Evolutionary conservation across 2,797 vertebrate species (phyloP).

Genomic region (Jordanella pulchra): DNA sequence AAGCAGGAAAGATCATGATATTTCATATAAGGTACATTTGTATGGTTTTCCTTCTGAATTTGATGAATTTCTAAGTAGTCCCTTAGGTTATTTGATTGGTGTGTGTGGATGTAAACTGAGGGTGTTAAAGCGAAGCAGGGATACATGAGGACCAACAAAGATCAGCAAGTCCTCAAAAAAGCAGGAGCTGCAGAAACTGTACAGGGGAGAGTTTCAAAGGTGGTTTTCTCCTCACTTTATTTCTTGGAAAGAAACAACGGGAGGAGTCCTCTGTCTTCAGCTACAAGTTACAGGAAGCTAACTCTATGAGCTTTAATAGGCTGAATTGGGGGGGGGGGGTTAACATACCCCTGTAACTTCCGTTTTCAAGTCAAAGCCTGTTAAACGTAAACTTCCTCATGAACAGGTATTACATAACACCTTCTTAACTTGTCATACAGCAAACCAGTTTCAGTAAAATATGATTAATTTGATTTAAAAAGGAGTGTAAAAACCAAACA

Average conservation of each 20-base stretch:
- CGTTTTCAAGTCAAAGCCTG: slow-evolving; percentile 1
- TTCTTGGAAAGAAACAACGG: neutral
- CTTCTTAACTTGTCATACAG: neutral
- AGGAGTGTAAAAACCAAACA: no score
- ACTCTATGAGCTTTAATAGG: neutral
- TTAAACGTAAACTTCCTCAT: neutral
- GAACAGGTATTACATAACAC: neutral
- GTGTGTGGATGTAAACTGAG: neutral
- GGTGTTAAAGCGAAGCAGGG: neutral
- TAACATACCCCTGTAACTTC: neutral
- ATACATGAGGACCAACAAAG: neutral
- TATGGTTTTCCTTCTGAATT: neutral
- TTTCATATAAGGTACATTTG: neutral
- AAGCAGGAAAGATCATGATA: neutral
- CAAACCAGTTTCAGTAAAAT: neutral
- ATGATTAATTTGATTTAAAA: neutral
- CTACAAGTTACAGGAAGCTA: neutral
- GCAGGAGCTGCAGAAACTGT: neutral
- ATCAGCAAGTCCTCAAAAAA: neutral
- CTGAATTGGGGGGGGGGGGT: neutral
- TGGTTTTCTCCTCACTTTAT: neutral
- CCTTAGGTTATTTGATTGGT: neutral
- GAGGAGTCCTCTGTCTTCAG: neutral
- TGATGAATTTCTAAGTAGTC: no score
- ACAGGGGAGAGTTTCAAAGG: neutral